phyloP scores from a whole-genome alignment of 2,113 vertebrate genomes.

The Dromiciops gliroides region DNA sequence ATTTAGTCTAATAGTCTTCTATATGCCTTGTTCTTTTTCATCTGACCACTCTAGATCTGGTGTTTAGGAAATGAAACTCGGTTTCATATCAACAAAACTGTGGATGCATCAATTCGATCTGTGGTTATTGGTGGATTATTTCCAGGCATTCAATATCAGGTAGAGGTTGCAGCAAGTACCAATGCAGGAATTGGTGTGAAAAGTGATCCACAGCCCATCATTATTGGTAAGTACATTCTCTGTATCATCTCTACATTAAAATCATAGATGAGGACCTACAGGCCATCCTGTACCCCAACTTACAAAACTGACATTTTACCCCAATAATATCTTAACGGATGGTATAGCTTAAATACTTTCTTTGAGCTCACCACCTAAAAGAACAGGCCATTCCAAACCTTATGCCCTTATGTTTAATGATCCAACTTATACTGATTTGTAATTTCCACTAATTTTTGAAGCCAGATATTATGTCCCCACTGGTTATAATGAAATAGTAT shows the following conservation, averaged over 20 bases:
- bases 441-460: neutral
- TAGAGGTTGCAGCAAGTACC: slow-evolving; percentile 98
- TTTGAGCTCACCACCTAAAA: neutral
- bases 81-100: slow-evolving; percentile 99
- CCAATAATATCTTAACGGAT: neutral
- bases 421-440: neutral
- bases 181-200: slow-evolving; percentile 96
- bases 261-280: neutral
- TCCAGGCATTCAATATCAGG: slow-evolving; percentile 93
- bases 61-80: slow-evolving; percentile 98
- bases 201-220: slow-evolving; percentile 95
- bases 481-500: neutral
- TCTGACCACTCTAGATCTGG: slow-evolving; percentile 90
- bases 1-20: neutral
- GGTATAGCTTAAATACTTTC: neutral
- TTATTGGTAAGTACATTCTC: slow-evolving; percentile 90
- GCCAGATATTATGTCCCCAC: neutral
- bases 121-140: slow-evolving; percentile 97
- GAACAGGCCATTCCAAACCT: neutral
- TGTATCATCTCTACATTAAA: neutral
- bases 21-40: slow-evolving; percentile 61
- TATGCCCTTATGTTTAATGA: neutral
- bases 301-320: neutral
- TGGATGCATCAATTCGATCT: slow-evolving; percentile 96
- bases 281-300: neutral